Evolutionary conservation across 2,113 vertebrate species (phyloP).

Genomic region (Tyrannus savana): DNA sequence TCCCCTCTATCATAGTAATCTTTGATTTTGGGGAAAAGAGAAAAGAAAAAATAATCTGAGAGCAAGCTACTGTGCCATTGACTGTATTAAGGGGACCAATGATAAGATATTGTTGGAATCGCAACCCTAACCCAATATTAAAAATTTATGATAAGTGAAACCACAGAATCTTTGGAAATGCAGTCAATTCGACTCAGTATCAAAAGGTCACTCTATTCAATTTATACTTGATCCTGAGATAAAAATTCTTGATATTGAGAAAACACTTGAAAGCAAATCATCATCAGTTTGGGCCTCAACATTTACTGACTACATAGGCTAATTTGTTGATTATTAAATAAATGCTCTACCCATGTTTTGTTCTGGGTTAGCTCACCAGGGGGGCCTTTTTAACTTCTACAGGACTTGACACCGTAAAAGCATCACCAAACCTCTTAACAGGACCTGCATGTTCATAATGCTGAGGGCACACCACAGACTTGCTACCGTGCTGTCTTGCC

Average conservation of each 20-base stretch:
- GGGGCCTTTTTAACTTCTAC: slow-evolving; percentile 3
- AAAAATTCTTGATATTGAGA: slow-evolving; percentile 68
- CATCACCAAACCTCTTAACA: slow-evolving; percentile 49
- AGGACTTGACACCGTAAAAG: slow-evolving; percentile 65
- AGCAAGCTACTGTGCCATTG: background rate
- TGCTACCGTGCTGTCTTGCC: background rate
- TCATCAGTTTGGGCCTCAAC: slow-evolving; percentile 75
- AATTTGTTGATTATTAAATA: slow-evolving; percentile 89
- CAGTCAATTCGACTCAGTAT: slow-evolving; percentile 84
- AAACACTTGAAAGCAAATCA: slow-evolving; percentile 87
- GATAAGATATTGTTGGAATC: slow-evolving; percentile 49
- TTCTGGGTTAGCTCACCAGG: background rate
- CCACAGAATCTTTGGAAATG: slow-evolving; percentile 84
- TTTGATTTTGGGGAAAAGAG: slow-evolving; percentile 55
- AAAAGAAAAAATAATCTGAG: slow-evolving; percentile 1
- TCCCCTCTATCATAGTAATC: slow-evolving; percentile 46
- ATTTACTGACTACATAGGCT: slow-evolving; percentile 79
- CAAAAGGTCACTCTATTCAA: slow-evolving; percentile 91
- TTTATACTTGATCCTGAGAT: slow-evolving; percentile 81
- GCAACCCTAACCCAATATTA: slow-evolving; percentile 57
- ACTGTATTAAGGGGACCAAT: slow-evolving; percentile 41
- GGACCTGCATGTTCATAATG: background rate
- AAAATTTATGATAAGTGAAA: slow-evolving; percentile 88
- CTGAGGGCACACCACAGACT: background rate
- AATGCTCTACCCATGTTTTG: slow-evolving; percentile 77